Evolutionary conservation across 2,113 vertebrate species (phyloP), one percentile per base, ranked within the genome.

Genomic region (Otolemur garnettii): DNA sequence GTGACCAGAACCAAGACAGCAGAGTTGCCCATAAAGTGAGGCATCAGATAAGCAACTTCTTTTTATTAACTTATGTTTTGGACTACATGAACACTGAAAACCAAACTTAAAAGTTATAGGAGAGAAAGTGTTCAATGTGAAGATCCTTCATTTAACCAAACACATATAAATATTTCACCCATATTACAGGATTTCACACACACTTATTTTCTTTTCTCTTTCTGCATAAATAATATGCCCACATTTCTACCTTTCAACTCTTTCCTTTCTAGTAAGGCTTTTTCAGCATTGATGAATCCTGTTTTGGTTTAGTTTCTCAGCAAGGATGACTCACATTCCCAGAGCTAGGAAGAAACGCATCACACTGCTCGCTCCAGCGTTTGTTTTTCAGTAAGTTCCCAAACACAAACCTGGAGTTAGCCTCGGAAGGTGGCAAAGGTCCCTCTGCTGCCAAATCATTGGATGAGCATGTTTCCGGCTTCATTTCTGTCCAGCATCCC

Each of bases 401-500:
- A 93, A 96, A 96, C 68, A 98, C 98, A 87, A 98, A 99, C 99
- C 99, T 99, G 98, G 95, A 98, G 98, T 98, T 97, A 64, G 98
- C 95, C 95, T 98, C 95, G 0, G 96, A 97, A 91, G 96, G 96
- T 28, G 89, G 90, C 60, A 94, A 42, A 22, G 80, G 83, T 4
- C 50, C 71, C n/a, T 60, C 80, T 75, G 80, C 72, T 90, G 83
- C 90, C 95, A 95, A 97, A 60, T 90, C 0, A 64, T 45, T 13
- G 86, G 72, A 72, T n/a, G 91, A 72, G 91, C 93, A 97, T 90
- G 71, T 87, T 71, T 98, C 98, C 38, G 95, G 94, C 95, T 98
- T 98, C 97, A 99, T 98, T 98, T 99, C 98, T 92, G 92, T 95
- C 99, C 99, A 99, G 97, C 98, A 98, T 38, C 99, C 99, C 89